Conservation (phyloP, 1,140 invertebrate species). For the Samia ricini region DNA sequence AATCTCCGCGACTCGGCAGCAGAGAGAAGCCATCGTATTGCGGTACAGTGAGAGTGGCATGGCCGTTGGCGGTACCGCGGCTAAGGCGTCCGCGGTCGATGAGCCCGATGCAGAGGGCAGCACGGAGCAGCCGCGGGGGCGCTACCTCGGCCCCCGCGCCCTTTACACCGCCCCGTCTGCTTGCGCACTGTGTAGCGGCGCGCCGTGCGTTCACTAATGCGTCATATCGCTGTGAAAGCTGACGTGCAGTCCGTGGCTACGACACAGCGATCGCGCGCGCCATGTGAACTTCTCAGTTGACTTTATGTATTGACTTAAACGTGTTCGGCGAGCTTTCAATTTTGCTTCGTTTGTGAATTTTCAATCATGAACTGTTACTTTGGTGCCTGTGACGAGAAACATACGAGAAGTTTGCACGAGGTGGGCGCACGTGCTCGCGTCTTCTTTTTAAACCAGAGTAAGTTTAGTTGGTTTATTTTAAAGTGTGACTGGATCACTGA, state of each 20-base stretch:
- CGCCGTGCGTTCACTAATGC: constrained; percentile 75
- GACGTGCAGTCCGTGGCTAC: constrained; percentile 45
- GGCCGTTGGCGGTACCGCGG: constrained; percentile 41
- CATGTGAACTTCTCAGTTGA: constrained; percentile 72
- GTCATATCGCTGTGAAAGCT: constrained; percentile 60
- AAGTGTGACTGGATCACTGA: constrained; percentile 53
- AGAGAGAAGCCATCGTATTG: constrained; percentile 28
- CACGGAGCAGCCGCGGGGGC: constrained; percentile 52
- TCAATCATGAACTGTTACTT: constrained; percentile 48
- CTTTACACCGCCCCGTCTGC: constrained; percentile 46
- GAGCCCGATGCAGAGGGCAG: constrained; percentile 71
- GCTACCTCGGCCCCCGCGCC: constrained; percentile 38
- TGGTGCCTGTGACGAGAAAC: constrained; percentile 38
- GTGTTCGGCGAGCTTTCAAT: constrained; percentile 15
- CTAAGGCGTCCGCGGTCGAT: constrained; percentile 70
- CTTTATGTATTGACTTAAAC: constrained; percentile 30
- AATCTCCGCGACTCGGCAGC: not conserved
- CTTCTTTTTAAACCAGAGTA: constrained; percentile 51
- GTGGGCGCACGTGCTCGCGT: constrained; percentile 56
- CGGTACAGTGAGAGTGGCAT: constrained; percentile 51
- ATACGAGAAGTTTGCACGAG: constrained; percentile 39
- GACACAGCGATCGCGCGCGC: constrained; percentile 54
- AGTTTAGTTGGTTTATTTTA: constrained; percentile 67
- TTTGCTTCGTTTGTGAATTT: constrained; percentile 16
- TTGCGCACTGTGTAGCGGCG: constrained; percentile 60